Base-by-base conservation (phyloP, 2,888 invertebrate genomes). In the Anodontia alba region DNA sequence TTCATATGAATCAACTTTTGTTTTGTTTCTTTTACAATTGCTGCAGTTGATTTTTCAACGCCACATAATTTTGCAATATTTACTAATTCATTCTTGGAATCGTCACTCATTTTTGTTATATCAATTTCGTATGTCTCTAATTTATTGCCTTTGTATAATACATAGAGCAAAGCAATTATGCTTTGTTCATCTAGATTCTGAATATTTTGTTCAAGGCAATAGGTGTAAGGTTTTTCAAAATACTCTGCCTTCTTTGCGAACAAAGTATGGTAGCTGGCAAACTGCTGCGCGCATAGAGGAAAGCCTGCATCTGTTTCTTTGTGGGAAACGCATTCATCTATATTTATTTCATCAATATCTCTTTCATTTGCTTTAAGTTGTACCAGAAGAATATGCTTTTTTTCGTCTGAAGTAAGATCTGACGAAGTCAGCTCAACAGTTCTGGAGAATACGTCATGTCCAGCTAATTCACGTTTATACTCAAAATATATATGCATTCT, bases 281-380 rank as follows among this genome's bases (percentile, higher is more conserved):
- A 62, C 62, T 62, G 62, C 17, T 62, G 33, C 5, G 62, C 31
- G 20, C 62, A 62, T 29, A 62, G 62, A 17, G 62, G 62, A 33
- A 62, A 62, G 2, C 62, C 62, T 8, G 17, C 31, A 8, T 62
- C 23, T 31, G 62, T 17, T 10, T 62, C 20, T 7, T 12, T 8
- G 8, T 62, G 31, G 1, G 23, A 31, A 33, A 62, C 15, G 33
- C 62, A 62, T 31, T 33, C 62, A 20, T 31, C 33, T 33, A 62
- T 17, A 33, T 62, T 23, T 10, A 33, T 33, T 2, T 3, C 20
- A 31, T 15, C 1, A 1, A 62, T 33, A 33, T 62, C 62, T 33
- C 62, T 62, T 12, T 62, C 62, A 33, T 62, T 31, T 33, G 62
- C 62, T 1, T 33, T 3, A 10, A 62, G 33, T 20, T 62, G 62